Evolutionary conservation across 2,888 invertebrate genomes (phyloP).

Genomic region (Dasysyrphus albostriatus): DNA sequence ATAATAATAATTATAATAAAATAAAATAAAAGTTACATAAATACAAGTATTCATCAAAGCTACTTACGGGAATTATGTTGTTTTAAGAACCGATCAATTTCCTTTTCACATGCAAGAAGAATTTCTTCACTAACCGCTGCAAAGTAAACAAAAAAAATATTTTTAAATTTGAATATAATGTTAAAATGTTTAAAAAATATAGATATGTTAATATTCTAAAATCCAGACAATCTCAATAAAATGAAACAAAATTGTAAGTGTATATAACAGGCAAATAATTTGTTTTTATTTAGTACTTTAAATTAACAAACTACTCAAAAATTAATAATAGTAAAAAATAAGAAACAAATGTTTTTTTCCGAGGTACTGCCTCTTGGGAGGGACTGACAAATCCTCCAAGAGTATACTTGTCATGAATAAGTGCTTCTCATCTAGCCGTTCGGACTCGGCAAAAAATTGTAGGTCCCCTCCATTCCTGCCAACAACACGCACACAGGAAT

Average conservation of each 20-base stretch:
- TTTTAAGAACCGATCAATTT: background rate
- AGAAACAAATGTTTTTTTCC: too few species aligned
- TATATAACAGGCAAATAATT: background rate
- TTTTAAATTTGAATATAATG: background rate
- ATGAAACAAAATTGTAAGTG: background rate
- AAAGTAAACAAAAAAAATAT: background rate
- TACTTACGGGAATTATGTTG: background rate
- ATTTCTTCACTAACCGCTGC: background rate
- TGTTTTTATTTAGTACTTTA: background rate
- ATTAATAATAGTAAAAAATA: too few species aligned
- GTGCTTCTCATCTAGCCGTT: too few species aligned
- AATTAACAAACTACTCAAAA: background rate
- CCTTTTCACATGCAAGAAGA: slow-evolving; percentile 8
- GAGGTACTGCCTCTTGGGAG: too few species aligned
- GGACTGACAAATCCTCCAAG: too few species aligned
- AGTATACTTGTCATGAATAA: too few species aligned
- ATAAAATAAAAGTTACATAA: background rate
- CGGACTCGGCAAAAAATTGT: too few species aligned
- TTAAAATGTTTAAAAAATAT: background rate
- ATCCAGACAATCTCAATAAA: background rate
- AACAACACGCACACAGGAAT: too few species aligned
- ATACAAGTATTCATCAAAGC: background rate
- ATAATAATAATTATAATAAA: too few species aligned
- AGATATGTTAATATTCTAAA: background rate
- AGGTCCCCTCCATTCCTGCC: too few species aligned